Base-by-base conservation (phyloP, 2,888 invertebrate species). In the Biston betularia region DNA sequence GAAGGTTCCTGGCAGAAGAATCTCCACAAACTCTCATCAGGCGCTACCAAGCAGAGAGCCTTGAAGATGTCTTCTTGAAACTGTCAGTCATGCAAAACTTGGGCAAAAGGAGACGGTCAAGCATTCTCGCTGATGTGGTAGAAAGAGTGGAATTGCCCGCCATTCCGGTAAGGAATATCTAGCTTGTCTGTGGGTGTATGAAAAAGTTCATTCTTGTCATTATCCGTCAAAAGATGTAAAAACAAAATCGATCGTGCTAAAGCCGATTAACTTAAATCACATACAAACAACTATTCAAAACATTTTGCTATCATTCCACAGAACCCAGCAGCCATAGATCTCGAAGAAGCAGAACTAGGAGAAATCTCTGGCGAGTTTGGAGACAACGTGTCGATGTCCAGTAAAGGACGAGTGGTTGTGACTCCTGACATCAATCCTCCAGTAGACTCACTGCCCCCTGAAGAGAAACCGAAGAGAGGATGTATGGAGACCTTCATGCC, bases 331-430 rank as follows among this genome's bases (percentile, higher is more conserved):
- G 93, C 95, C 0, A 88, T 96, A 64, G 96, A 96, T 75, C 89
- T 96, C 53, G 96, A 96, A 78, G 95, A 96, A 70, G 95, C 96
- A 49, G 96, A 96, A 82, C 90, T 95, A 0, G 95, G 95, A 0
- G 97, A 97, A 86, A 97, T 97, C 75, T 97, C 97, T 15, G 97
- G 97, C 5, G 97, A 97, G 85, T 97, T 97, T 72, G 97, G 97
- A 52, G 97, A 97, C 85, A 97, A 97, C 79, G 95, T 97, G 3
- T 97, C 97, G 5, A 95, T 97, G 94, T 95, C 96, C 61, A 97
- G 97, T 79, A 95, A 95, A 69, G 95, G 95, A 10, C 94, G 95
- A 63, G 95, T 96, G 59, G 95, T 96, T 0, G 95, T 96, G 49
- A 94, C 95, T 10, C 93, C 95, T 9, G 95, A 95, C 44, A 77